Evolutionary conservation across 2,113 vertebrate genomes (phyloP).

Genomic region (Pachycephala philippinensis): DNA sequence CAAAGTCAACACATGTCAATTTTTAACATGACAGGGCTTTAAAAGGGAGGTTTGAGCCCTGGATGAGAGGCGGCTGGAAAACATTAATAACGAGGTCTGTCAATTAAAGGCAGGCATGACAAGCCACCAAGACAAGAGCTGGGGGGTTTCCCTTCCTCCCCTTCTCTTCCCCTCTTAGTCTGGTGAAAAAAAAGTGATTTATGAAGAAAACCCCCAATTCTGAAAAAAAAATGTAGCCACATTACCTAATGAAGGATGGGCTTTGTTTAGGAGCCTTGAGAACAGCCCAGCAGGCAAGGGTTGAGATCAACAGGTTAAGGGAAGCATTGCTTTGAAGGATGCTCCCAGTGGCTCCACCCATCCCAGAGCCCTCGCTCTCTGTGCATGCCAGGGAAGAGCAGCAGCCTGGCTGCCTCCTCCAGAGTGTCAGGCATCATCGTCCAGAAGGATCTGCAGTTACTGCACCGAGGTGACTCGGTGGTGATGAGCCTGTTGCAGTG

Average conservation of each 20-base stretch:
- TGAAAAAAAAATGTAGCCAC: not conserved
- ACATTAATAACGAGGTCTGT: constrained; percentile 65
- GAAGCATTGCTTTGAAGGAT: not conserved
- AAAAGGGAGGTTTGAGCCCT: constrained; percentile 55
- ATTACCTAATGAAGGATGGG: not conserved
- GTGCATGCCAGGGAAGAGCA: not conserved
- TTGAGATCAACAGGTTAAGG: not conserved
- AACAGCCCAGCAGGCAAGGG: not conserved
- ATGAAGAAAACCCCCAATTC: not conserved
- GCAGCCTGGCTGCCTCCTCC: not conserved
- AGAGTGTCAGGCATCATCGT: no score
- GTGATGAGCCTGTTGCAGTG: not conserved
- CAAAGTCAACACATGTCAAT: constrained; percentile 74
- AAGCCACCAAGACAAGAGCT: constrained; percentile 18
- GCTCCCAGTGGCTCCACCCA: not conserved
- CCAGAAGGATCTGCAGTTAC: not conserved
- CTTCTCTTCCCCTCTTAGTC: not conserved
- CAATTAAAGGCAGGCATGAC: constrained; percentile 62
- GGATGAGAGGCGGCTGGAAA: constrained; percentile 61
- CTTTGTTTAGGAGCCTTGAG: not conserved
- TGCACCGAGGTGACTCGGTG: not conserved
- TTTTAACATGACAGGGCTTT: constrained; percentile 71
- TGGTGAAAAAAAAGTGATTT: not conserved
- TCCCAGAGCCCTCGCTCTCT: not conserved
- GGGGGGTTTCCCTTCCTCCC: not conserved